phyloP scores from a whole-genome alignment of 2,888 invertebrate species.

The Catocala nupta region DNA sequence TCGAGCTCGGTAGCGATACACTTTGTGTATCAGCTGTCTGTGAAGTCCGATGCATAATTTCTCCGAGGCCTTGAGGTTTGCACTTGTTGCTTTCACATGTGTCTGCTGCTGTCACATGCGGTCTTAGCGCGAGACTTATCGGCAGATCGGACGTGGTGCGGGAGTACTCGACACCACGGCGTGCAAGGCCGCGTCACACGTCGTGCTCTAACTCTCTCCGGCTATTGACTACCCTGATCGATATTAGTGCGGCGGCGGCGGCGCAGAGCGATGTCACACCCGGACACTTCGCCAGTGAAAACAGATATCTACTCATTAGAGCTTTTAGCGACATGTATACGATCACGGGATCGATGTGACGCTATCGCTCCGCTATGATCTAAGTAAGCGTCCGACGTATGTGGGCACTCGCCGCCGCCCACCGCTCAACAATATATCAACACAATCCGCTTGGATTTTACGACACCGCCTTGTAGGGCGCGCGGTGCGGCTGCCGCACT shows the following conservation, averaged over 20 bases:
- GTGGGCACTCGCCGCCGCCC: conserved; percentile 43
- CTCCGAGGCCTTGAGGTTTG: conserved; percentile 67
- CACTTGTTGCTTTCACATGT: conserved; percentile 81
- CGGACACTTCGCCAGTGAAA: conserved; percentile 69
- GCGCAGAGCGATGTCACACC: conserved; percentile 58
- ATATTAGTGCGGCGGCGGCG: conserved; percentile 65
- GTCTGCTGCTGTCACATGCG: conserved; percentile 59
- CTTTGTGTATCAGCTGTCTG: conserved; percentile 44
- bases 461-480: conserved; percentile 48
- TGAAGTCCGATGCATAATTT: conserved; percentile 64
- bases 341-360: conserved; percentile 61
- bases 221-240: conserved; percentile 68
- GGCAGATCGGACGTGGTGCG: conserved; percentile 64
- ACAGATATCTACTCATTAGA: conserved; percentile 77
- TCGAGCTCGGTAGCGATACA: conserved; percentile 53
- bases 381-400: conserved; percentile 55
- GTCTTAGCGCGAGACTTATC: conserved; percentile 73
- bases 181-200: conserved; percentile 55
- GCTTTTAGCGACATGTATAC: conserved; percentile 68
- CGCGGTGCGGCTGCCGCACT: conserved; percentile 37
- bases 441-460: conserved; percentile 55
- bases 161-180: conserved; percentile 48
- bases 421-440: conserved; percentile 51
- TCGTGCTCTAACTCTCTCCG: conserved; percentile 68
- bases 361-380: conserved; percentile 61